Base-by-base conservation (phyloP, 2,113 vertebrate species). In the Craseonycteris thonglongyai region DNA sequence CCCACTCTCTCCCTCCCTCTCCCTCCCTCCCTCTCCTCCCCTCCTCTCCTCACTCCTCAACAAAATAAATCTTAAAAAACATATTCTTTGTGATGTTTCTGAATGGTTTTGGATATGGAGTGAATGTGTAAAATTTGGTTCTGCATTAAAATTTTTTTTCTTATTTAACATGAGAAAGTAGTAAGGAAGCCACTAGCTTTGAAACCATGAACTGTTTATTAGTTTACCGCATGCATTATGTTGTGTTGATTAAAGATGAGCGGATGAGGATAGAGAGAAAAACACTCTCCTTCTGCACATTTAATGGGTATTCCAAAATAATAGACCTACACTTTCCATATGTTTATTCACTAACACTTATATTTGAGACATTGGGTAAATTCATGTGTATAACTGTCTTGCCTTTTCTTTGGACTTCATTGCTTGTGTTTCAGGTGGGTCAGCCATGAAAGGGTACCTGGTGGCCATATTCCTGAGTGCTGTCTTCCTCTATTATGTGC, bases 391-490 rank as follows among this genome's bases (percentile, higher is more conserved):
- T 68, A 68, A 54, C 4, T 9, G 0, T 4, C 40, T 71, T 58
- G 11, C 15, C 16, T 61, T 85, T 18, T 7, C 30, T 85, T 38
- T 76, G 88, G 45, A 68, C 35, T 69, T 58, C 6, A 3, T 49
- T 63, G 30, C 38, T 28, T 94, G 65, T 95, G 35, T 81, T 94
- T 30, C 96, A 96, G 96, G 95, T 82, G 85, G 75, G 92, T 96
- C 75, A 97, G 93, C 93, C 96, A 97, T 97, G 97, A 96, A 76
- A 97, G 95, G 87, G 26, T 97, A 95, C 93, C 90, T 96, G 0
- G 33, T 97, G 79, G 96, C 84, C 84, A 90, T 97, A 45, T 63
- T 96, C 87, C 83, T 97, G 83, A 96, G 97, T 92, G 96, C 95
- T 24, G 63, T 96, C 65, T 96, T 96, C 84, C 96, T 97, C 15